Conservation (phyloP, 2,888 invertebrate genomes). For the Ametastegia equiseti region DNA sequence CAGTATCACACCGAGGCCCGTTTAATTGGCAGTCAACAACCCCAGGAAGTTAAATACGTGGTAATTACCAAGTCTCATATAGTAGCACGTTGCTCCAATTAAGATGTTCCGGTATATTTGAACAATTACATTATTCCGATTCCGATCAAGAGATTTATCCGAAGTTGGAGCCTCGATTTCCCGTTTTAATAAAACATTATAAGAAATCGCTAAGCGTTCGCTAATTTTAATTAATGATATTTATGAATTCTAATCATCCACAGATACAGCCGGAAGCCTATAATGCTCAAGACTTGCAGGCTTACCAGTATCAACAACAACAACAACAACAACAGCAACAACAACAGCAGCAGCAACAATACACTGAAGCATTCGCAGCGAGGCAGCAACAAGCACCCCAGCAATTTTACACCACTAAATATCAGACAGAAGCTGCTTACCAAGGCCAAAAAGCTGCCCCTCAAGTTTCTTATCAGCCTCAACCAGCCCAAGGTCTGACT, state of each 20-base stretch:
- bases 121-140: background rate
- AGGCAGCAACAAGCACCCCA: conserved; percentile 15
- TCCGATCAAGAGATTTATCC: background rate
- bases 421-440: conserved; percentile 58
- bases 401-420: conserved; percentile 47
- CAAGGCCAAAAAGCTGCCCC: conserved; percentile 53
- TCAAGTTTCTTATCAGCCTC: conserved; percentile 54
- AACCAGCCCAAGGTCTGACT: conserved; percentile 60
- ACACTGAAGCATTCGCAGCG: background rate
- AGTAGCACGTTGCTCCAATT: conserved; percentile 19
- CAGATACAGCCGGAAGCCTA: conserved; percentile 61
- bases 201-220: background rate
- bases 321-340: conserved; percentile 55
- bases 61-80: conserved; percentile 49
- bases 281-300: conserved; percentile 57
- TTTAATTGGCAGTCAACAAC: conserved; percentile 25
- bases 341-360: conserved; percentile 57
- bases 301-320: conserved; percentile 59
- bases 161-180: background rate
- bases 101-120: background rate
- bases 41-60: conserved; percentile 58
- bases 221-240: background rate
- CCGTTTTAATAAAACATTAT: background rate
- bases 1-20: conserved; percentile 54
- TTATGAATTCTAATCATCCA: background rate